Evolutionary conservation across 2,113 vertebrate species (phyloP).

Genomic region (Egretta garzetta): DNA sequence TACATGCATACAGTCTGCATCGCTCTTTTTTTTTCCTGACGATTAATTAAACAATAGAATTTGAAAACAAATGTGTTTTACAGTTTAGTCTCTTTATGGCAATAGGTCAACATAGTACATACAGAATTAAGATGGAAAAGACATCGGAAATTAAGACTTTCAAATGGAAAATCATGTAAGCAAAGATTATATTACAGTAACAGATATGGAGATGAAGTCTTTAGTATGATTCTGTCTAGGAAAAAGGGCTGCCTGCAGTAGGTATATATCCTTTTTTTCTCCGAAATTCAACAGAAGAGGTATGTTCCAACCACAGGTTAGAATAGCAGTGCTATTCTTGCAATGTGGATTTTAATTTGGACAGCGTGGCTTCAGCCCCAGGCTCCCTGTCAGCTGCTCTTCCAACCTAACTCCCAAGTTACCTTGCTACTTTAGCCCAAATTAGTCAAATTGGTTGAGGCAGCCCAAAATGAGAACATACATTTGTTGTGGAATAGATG

Average conservation of each 20-base stretch:
- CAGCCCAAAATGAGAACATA: neutral
- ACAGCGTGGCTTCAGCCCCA: neutral
- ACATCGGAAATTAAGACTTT: neutral
- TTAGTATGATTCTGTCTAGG: neutral
- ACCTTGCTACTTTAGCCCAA: neutral
- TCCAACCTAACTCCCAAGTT: neutral
- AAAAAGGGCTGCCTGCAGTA: neutral
- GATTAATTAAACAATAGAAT: neutral
- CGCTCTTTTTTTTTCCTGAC: neutral
- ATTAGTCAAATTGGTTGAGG: neutral
- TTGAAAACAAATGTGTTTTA: neutral
- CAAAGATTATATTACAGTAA: neutral
- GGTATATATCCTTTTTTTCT: neutral
- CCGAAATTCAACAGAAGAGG: neutral
- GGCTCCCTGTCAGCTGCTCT: neutral
- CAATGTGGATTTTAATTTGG: constrained; percentile 23
- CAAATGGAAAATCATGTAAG: neutral
- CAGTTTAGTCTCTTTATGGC: neutral
- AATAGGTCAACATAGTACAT: neutral
- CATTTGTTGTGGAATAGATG: neutral
- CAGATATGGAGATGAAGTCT: neutral
- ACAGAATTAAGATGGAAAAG: neutral
- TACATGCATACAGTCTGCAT: neutral
- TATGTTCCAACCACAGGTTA: neutral
- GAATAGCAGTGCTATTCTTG: neutral